Evolutionary conservation across 2,888 invertebrate genomes (phyloP), one percentile per base, ranked within the genome.

Genomic region (Leucoma salicis): DNA sequence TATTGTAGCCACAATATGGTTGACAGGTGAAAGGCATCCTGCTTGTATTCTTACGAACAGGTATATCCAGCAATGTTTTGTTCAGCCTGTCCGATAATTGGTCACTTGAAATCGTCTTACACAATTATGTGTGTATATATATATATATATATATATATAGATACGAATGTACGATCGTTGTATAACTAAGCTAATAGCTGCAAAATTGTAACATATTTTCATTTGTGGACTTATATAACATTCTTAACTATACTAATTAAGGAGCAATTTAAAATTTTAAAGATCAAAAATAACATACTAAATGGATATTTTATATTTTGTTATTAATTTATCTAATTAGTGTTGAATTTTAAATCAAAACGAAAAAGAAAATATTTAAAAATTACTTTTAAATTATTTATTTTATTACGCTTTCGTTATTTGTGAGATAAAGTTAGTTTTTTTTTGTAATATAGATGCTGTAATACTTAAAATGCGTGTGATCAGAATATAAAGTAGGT

Each of bases 11-110:
- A n/a, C n/a, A n/a, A n/a, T 37, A 62, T 66, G 59, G 51, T 44
- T 29, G 44, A 62, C 74, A 75, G 75, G 74, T 74, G 75, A 74
- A 73, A 74, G 70, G 53, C 14, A 45, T 57, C 54, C 49, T 49
- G 51, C 46, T 43, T 31, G 24, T 34, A 38, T 15, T 27, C 14
- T 33, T 24, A 24, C 8, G 4, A 57, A 65, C 66, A 47, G 49
- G 68, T 62, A 35, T 37, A 42, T 32, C 48, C 41, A 49, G 49
- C 51, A 39, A 37, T 48, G 53, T 59, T 57, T 47, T 58, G 49
- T 54, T 61, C 49, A 42, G 49, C 46, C 39, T 13, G 36, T 11
- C 33, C 41, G 39, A 56, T 50, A 49, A 51, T 51, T 53, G 39
- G 29, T 41, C 32, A 33, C 32, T 53, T 35, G 44, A 46, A 43